phyloP scores from a whole-genome alignment of 2,888 invertebrate species.

The Cataglyphis albicans region DNA sequence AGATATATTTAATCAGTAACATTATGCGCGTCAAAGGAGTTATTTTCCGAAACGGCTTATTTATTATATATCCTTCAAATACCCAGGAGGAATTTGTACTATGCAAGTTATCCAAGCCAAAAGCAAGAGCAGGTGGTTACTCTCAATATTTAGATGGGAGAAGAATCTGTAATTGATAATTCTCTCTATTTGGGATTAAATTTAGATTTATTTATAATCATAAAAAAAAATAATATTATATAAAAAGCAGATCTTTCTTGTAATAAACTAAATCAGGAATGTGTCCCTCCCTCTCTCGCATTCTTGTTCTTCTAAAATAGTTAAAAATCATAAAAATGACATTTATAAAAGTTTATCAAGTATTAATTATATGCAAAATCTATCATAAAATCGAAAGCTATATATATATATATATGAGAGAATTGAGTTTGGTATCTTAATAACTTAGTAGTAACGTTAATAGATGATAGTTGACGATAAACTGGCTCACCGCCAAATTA shows the following conservation, averaged over 20 bases:
- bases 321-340: neutral
- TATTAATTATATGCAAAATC: slow-evolving; percentile 18
- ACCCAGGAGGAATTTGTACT: neutral
- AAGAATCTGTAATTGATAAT: neutral
- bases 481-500: slow-evolving; percentile 76
- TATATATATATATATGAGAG: neutral
- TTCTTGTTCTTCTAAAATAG: neutral
- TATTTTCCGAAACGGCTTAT: slow-evolving; percentile 12
- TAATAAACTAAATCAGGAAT: neutral
- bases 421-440: slow-evolving; percentile 29
- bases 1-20: neutral
- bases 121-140: neutral
- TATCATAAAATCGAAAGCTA: neutral
- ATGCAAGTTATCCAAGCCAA: neutral
- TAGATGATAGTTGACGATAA: slow-evolving; percentile 43
- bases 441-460: slow-evolving; percentile 33
- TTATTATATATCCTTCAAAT: slow-evolving; percentile 4
- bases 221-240: neutral
- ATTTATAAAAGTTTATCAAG: neutral
- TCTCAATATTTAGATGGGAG: neutral
- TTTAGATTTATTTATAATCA: neutral
- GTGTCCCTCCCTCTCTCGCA: neutral
- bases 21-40: neutral
- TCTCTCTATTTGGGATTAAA: neutral
- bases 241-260: neutral